These are phyloP conservation scores for Gobio gobio DNA, from an alignment of 2,113 vertebrate genomes.

Conservation along the genomic window DNA sequence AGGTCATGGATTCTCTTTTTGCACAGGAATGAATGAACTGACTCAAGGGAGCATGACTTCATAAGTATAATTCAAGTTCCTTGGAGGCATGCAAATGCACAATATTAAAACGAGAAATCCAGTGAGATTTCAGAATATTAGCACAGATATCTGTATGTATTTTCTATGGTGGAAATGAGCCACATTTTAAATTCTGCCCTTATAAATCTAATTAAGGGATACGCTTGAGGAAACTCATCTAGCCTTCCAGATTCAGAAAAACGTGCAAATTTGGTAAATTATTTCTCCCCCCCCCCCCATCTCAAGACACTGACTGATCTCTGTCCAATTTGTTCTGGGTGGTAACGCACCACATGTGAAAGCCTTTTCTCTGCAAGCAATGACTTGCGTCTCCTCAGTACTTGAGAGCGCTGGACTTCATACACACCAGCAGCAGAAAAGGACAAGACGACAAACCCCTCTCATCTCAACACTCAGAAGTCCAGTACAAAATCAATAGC, in stretches of 20 bases:
- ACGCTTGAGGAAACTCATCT: not conserved
- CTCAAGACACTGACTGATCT: not conserved
- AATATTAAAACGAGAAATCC: conserved; percentile 1
- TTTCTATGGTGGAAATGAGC: not conserved
- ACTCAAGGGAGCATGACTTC: conserved; percentile 21
- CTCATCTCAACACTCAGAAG: conserved; percentile 18
- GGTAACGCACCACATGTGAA: not conserved
- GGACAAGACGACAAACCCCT: conserved; percentile 21
- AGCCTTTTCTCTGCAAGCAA: not conserved
- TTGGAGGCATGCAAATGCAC: not conserved
- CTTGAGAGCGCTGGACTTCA: not conserved
- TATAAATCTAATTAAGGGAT: not conserved
- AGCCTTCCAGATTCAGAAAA: not conserved
- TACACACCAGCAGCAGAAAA: conserved; percentile 1
- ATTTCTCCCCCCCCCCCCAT: not conserved
- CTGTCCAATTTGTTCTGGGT: not conserved
- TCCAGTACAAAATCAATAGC: conserved; percentile 44
- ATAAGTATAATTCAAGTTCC: conserved; percentile 25
- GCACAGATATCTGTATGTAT: not conserved
- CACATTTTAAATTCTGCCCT: not conserved
- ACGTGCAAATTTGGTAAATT: not conserved
- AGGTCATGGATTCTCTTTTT: conserved; percentile 13
- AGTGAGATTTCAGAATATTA: conserved; percentile 22
- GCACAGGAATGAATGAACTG: not conserved
- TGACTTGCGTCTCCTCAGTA: not conserved